Percentiles rank a stretch among this genome's conserved stretches.
Conservation (phyloP, 2,113 vertebrate genomes). For the Gadus macrocephalus region DNA sequence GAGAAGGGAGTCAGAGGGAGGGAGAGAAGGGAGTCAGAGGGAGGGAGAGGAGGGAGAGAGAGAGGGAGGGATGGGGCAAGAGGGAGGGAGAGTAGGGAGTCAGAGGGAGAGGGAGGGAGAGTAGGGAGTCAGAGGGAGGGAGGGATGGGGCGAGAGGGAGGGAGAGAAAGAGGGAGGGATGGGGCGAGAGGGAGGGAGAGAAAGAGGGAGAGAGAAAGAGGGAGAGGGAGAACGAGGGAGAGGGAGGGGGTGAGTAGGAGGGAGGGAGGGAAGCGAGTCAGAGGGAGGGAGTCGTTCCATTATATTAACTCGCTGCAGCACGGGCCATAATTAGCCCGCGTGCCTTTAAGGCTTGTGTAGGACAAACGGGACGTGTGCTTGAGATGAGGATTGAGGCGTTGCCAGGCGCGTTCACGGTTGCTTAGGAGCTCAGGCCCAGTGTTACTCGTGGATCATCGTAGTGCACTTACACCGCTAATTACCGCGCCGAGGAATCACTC, state of each 20-base stretch:
- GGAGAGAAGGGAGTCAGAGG: not conserved
- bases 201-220: no score
- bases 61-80: not conserved
- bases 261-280: not conserved
- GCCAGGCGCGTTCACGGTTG: constrained; percentile 16
- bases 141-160: not conserved
- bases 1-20: not conserved
- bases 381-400: constrained; percentile 25
- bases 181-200: no score
- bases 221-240: no score
- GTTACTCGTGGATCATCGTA: no score
- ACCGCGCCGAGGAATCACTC: no score
- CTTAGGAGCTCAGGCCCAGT: no score
- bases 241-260: no score
- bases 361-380: constrained; percentile 32
- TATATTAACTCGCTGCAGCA: constrained; percentile 30
- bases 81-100: not conserved
- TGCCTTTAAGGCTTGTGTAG: constrained; percentile 32
- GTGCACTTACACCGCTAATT: no score
- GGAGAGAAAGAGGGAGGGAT: no score
- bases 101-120: not conserved
- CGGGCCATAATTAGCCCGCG: constrained; percentile 12
- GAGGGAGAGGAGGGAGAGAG: not conserved
- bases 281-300: constrained; percentile 25
- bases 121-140: no score